Conservation (phyloP, 2,113 vertebrate genomes). For the Tragelaphus buxtoni region DNA sequence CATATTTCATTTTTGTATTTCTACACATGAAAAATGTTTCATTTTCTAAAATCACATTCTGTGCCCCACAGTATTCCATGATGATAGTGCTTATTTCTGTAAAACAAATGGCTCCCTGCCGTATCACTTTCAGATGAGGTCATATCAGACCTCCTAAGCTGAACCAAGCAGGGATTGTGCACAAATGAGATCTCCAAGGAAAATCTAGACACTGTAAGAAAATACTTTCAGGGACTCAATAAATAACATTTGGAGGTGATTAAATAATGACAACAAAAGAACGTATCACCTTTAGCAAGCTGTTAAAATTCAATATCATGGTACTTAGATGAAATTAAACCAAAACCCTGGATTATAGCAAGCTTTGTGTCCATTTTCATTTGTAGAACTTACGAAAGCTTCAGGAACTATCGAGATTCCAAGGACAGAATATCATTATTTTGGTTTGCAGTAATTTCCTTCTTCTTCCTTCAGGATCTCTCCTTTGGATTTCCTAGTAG, state of each 20-base stretch:
- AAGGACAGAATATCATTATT: background rate
- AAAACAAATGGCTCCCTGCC: slow-evolving; percentile 28
- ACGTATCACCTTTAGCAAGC: background rate
- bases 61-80: background rate
- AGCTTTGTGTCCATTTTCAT: background rate
- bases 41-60: background rate
- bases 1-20: background rate
- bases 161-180: slow-evolving; percentile 12
- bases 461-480: background rate
- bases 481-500: background rate
- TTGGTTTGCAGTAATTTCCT: background rate
- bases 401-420: background rate
- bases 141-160: slow-evolving; percentile 44
- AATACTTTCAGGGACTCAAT: background rate
- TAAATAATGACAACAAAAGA: slow-evolving; percentile 11
- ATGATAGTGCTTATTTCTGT: background rate
- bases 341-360: background rate
- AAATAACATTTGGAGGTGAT: slow-evolving; percentile 38
- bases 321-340: background rate
- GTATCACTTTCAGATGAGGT: slow-evolving; percentile 42
- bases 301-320: slow-evolving; percentile 9
- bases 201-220: background rate
- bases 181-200: slow-evolving; percentile 63
- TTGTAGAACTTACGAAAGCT: background rate
- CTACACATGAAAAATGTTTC: background rate